These are phyloP conservation scores for Antechinus stuartii DNA, from an alignment of 2,113 vertebrate genomes.

Conservation along the genomic window DNA sequence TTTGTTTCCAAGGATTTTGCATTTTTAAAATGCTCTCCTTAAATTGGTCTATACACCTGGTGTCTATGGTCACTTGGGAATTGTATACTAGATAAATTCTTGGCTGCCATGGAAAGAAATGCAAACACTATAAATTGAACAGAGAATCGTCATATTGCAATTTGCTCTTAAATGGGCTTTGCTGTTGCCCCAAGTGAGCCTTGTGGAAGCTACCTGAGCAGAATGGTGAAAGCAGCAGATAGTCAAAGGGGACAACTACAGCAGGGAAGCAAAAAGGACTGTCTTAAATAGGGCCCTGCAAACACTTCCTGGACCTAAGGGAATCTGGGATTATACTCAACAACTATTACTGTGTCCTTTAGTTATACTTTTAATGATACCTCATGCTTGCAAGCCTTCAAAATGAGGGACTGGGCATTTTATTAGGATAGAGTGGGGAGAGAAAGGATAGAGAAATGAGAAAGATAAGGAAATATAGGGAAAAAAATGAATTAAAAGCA, in stretches of 20 bases:
- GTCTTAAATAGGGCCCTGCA: background rate
- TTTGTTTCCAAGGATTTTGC: conserved; percentile 52
- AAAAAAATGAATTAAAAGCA: background rate
- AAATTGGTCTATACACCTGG: conserved; percentile 16
- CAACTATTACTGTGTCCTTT: background rate
- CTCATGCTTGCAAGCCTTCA: background rate
- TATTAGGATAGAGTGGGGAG: background rate
- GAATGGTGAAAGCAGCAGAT: background rate
- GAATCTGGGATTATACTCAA: background rate
- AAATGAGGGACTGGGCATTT: background rate
- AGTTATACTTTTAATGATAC: background rate
- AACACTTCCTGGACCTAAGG: background rate
- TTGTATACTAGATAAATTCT: conserved; percentile 42
- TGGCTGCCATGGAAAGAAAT: background rate
- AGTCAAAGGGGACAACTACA: background rate
- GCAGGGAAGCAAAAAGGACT: background rate
- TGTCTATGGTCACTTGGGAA: conserved; percentile 27
- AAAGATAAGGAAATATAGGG: background rate
- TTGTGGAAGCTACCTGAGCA: background rate
- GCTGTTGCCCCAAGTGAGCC: background rate
- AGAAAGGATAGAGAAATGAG: fast-evolving
- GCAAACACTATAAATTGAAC: conserved; percentile 30
- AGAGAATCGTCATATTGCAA: conserved; percentile 33
- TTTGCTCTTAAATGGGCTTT: conserved; percentile 4
- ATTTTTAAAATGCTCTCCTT: conserved; percentile 42